phyloP scores from a whole-genome alignment of 2,113 vertebrate genomes.

The Pontoporia blainvillei region DNA sequence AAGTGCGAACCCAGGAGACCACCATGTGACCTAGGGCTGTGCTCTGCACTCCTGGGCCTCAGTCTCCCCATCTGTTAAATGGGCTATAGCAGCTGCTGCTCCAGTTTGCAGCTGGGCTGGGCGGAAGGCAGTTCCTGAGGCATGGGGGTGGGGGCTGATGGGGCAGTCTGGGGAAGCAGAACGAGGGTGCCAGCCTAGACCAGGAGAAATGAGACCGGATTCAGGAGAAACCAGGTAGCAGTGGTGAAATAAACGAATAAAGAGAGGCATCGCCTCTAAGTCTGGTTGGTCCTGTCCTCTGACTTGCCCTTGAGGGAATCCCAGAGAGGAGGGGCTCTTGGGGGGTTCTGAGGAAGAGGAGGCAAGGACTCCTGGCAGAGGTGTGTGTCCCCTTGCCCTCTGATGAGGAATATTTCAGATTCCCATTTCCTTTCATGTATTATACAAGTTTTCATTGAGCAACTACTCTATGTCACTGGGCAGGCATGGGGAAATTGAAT shows the following conservation, averaged over 20 bases:
- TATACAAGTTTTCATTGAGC: background rate
- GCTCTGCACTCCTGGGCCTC: background rate
- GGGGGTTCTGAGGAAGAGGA: background rate
- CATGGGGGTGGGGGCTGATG: accelerated
- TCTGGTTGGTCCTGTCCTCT: background rate
- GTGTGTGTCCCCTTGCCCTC: background rate
- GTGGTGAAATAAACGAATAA: background rate
- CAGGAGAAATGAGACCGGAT: background rate
- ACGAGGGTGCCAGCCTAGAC: background rate
- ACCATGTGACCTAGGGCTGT: background rate
- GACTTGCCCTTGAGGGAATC: accelerated
- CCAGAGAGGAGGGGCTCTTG: background rate
- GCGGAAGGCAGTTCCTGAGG: background rate
- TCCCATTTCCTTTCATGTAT: background rate
- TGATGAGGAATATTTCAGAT: background rate
- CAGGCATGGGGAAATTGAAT: accelerated
- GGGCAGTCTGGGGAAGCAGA: background rate
- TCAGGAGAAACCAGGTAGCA: background rate
- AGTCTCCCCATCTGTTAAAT: background rate
- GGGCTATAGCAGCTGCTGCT: background rate
- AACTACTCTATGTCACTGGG: accelerated
- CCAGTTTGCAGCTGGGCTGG: background rate
- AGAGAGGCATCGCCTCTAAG: background rate
- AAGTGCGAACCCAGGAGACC: background rate
- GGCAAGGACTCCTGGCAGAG: background rate